phyloP scores from a whole-genome alignment of 2,113 vertebrate species.

The Callipepla californica region DNA sequence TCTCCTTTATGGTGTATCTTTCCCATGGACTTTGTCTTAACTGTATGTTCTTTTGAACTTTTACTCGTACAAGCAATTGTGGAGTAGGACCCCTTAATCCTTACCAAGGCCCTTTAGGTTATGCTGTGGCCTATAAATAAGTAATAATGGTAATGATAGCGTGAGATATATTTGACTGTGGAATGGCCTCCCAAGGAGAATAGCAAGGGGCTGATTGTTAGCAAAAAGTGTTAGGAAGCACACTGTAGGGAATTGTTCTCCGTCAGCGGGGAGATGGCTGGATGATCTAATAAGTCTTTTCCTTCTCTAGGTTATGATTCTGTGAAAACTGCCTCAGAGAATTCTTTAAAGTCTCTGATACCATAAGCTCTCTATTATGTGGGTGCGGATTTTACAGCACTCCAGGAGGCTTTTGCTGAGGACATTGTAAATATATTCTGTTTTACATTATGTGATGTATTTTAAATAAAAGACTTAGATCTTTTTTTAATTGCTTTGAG shows the following conservation, averaged over 20 bases:
- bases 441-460: conserved; percentile 60
- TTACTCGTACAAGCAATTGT: not conserved
- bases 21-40: not conserved
- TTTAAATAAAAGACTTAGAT: conserved; percentile 59
- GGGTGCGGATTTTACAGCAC: conserved; percentile 53
- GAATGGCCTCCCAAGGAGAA: conserved; percentile 53
- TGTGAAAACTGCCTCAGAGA: conserved; percentile 33
- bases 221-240: conserved; percentile 35
- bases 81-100: not conserved
- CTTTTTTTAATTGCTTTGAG: conserved; percentile 59
- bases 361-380: conserved; percentile 48
- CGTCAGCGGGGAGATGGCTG: conserved; percentile 31
- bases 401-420: conserved; percentile 36
- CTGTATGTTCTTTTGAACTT: not conserved
- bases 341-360: conserved; percentile 54
- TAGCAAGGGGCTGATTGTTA: conserved; percentile 27
- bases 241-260: conserved; percentile 28
- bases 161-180: conserved; percentile 31
- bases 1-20: not conserved
- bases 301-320: conserved; percentile 57
- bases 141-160: conserved; percentile 45
- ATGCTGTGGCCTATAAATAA: conserved; percentile 28
- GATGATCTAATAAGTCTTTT: conserved; percentile 64
- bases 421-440: conserved; percentile 65
- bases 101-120: conserved; percentile 37